Conservation (phyloP, 2,888 invertebrate species). For the Amphiduros pacificus region DNA sequence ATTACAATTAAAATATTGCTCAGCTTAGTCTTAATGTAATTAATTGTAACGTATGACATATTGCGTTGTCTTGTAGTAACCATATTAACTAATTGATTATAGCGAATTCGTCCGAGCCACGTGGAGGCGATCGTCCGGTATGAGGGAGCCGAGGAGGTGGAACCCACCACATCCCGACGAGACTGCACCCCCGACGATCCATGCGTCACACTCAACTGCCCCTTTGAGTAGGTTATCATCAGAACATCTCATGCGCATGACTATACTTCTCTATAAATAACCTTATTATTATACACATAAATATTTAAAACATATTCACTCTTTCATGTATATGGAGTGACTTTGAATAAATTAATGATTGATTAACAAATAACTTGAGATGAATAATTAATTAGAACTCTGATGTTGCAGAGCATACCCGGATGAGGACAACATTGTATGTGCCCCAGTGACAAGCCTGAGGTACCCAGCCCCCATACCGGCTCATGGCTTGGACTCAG, state of each 20-base stretch:
- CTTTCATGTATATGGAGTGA: not conserved
- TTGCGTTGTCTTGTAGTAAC: not conserved
- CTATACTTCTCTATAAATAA: not conserved
- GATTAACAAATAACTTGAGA: too few relatives aligned
- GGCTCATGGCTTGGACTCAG: not conserved
- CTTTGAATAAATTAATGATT: not conserved
- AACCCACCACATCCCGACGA: not conserved
- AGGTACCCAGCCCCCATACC: not conserved
- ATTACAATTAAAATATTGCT: not conserved
- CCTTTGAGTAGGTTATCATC: not conserved
- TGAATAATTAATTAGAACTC: too few relatives aligned
- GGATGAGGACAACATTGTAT: not conserved
- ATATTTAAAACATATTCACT: not conserved
- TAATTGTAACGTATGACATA: too few relatives aligned
- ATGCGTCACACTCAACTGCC: conserved; percentile 3
- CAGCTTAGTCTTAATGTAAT: too few relatives aligned
- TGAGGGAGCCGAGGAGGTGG: not conserved
- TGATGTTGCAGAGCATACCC: not conserved
- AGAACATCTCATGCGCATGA: not conserved
- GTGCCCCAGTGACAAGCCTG: not conserved
- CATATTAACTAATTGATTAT: not conserved
- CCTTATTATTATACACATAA: not conserved
- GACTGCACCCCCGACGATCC: not conserved
- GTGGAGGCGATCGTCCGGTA: conserved; percentile 6
- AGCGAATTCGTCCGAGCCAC: conserved; percentile 1